Evolutionary conservation across 2,888 invertebrate species (phyloP), one percentile per base, ranked within the genome.

Genomic region (Cataglyphis livida): DNA sequence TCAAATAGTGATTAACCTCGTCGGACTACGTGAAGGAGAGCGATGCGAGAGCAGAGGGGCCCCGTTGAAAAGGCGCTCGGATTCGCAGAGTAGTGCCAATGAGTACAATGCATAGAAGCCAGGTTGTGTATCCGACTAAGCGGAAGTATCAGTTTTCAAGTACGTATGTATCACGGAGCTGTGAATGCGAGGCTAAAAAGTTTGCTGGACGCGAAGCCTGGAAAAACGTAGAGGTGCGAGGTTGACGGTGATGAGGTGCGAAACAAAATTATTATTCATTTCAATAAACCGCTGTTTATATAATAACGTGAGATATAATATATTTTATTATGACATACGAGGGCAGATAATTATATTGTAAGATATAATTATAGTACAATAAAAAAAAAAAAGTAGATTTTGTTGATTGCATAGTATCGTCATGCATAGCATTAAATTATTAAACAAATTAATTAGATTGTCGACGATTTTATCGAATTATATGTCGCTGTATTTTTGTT

Each of bases 1-100:
- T 94, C 93, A 94, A 94, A 92, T 93, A 92, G 92, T 92, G 92
- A 94, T 94, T 94, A 94, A 94, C 94, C 93, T 91, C 93, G 89
- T 92, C 91, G 78, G 85, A 86, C 83, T 88, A 85, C 87, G 87
- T 82, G 85, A 85, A 79, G 84, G 84, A 87, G 85, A 87, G 85
- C 84, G 86, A 87, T 35, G 35, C 35, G 81, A 83, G 10, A 35
- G 87, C 86, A 82, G 86, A 84, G 35, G 0, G 85, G 5, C 41
- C 85, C 84, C 70, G 88, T 85, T 89, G 84, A 89, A 89, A 89
- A 90, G 87, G 57, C 70, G 32, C 44, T 64, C 81, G 73, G 78
- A 83, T 61, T 73, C 78, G 81, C 62, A 73, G 83, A 35, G n/a
- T 79, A 59, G 82, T 64, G 75, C 32, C 89, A 70, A 85, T 79